Base-by-base conservation (phyloP, 2,113 vertebrate genomes). In the Bungarus multicinctus region DNA sequence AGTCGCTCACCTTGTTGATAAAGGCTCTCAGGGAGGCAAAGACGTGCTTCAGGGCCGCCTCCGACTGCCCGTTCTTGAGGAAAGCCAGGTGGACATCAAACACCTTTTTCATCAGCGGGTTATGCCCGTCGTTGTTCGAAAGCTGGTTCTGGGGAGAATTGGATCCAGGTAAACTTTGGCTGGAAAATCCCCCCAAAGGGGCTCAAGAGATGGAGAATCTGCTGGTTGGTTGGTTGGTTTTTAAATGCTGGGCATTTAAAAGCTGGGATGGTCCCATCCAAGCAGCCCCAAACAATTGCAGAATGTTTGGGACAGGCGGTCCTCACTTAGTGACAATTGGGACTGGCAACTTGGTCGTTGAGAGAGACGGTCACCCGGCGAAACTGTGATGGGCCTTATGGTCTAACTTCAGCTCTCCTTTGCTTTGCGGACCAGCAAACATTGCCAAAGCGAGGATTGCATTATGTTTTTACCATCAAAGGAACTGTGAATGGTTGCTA, bases 11-110 rank as follows among this genome's bases (percentile, higher is more conserved):
- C 99, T 99, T 99, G 97, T 98, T 99, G 85, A 99, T 99, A 95
- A 99, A 99, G 87, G 98, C 98, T 95, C 99, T 97, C 89, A 99
- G 97, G 0, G 98, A 98, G 6, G 99, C 98, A 5, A 99, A 99
- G 25, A 99, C 98, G 0, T 99, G 99, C 93, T 98, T 98, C 93
- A 99, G 97, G 1, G 99, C 98, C 0, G 97, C 97, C 96, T 99
- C 99, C 5, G 99, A 99, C 81, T 99, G 99, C 47, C 99, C 98
- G 0, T 98, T 98, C 96, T 98, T 99, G 57, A 99, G 98, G 96
- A 99, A 99, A 93, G 98, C 98, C 69, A 99, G 98, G 94, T 99
- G 99, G 94, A 99, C 98, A 88, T 99, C 99, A 95, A 99, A 99
- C 50, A 99, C 98, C 95, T 99, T 99, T 96, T 98, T 99, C 99